phyloP scores from a whole-genome alignment of 1,140 invertebrate species.

The Elysia chlorotica region DNA sequence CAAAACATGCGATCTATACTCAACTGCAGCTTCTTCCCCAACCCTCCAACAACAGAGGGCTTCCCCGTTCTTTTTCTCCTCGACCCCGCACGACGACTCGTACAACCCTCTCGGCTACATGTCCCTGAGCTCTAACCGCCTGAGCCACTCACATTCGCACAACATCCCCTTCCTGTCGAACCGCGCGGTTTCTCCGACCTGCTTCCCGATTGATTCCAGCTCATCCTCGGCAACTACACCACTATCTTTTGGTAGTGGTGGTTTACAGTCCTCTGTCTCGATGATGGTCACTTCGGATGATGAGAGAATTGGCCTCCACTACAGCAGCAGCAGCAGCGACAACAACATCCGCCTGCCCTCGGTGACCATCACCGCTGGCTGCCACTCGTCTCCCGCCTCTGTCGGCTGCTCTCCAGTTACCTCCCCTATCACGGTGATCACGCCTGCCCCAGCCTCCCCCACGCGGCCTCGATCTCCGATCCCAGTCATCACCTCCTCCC shows the following conservation, averaged over 20 bases:
- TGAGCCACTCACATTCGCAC: neutral
- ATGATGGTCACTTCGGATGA: no score
- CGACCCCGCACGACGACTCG: no score
- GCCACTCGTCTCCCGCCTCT: conserved; percentile 16
- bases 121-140: neutral
- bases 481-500: neutral
- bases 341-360: neutral
- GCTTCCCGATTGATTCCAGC: neutral
- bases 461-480: neutral
- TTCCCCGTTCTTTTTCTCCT: no score
- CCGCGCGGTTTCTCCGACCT: conserved; percentile 11
- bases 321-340: neutral
- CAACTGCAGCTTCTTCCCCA: no score
- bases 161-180: conserved; percentile 5
- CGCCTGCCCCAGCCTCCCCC: conserved; percentile 5
- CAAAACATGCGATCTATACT: no score
- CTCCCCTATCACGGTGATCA: conserved; percentile 18
- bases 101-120: conserved; percentile 6
- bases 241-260: no score
- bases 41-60: no score
- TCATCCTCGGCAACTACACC: no score
- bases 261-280: no score
- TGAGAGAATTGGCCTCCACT: no score
- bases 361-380: conserved; percentile 13
- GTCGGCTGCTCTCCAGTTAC: conserved; percentile 11